phyloP scores from a whole-genome alignment of 2,113 vertebrate genomes.

The Oryzias curvinotus region DNA sequence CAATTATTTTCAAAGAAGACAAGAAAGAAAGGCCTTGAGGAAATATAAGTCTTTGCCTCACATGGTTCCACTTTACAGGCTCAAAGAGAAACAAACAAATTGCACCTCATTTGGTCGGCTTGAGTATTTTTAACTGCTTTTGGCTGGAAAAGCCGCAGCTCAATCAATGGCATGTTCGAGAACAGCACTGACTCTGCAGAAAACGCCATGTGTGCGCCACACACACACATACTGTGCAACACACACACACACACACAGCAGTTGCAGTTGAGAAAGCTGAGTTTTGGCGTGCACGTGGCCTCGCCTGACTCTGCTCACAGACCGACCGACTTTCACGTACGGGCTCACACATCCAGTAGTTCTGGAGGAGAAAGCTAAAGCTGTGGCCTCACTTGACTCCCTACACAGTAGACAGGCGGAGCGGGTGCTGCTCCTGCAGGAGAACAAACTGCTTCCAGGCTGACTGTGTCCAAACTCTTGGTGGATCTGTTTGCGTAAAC shows the following conservation, averaged over 20 bases:
- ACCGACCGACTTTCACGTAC: too few species aligned
- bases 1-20: slow-evolving; percentile 70
- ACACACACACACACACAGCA: slow-evolving; percentile 29
- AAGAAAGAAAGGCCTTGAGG: slow-evolving; percentile 54
- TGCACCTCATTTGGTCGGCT: slow-evolving; percentile 76
- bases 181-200: slow-evolving; percentile 70
- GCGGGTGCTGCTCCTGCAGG: neutral
- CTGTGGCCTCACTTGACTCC: slow-evolving; percentile 30
- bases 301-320: slow-evolving; percentile 44
- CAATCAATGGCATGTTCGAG: slow-evolving; percentile 69
- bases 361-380: slow-evolving; percentile 34
- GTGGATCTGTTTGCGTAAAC: neutral
- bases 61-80: slow-evolving; percentile 80
- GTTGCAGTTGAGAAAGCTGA: slow-evolving; percentile 56
- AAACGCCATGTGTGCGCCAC: slow-evolving; percentile 36
- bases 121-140: slow-evolving; percentile 74
- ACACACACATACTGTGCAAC: slow-evolving; percentile 3
- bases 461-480: neutral
- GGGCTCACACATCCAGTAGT: too few species aligned
- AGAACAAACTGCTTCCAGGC: neutral
- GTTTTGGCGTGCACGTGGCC: slow-evolving; percentile 49
- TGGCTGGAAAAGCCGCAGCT: slow-evolving; percentile 64
- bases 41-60: slow-evolving; percentile 71
- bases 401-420: neutral
- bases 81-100: slow-evolving; percentile 82